A percentile compares a stretch with the other conserved stretches of the same genome.
Evolutionary conservation across 2,797 vertebrate genomes (phyloP).

Genomic region (Echeneis naucrates): DNA sequence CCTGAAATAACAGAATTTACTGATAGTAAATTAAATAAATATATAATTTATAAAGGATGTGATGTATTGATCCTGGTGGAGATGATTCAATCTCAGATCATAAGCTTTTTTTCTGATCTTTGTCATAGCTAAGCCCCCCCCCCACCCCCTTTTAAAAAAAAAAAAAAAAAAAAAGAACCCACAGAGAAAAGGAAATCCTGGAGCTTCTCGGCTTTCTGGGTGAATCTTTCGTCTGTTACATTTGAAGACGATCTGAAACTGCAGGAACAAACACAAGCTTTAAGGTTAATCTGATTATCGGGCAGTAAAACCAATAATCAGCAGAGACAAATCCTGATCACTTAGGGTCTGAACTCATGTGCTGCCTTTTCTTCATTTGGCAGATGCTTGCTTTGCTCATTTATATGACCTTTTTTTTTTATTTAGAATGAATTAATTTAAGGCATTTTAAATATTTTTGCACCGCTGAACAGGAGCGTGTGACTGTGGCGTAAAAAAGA

Average conservation of each 20-base stretch:
- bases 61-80: background rate
- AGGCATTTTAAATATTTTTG: background rate
- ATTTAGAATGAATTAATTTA: background rate
- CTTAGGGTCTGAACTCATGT: background rate
- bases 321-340: slow-evolving; percentile 47
- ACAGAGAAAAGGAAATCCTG: background rate
- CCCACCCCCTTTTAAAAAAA: no score
- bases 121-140: no score
- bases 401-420: background rate
- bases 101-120: background rate
- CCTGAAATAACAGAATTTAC: slow-evolving; percentile 2
- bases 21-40: background rate
- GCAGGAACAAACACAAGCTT: slow-evolving; percentile 29
- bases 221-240: slow-evolving; percentile 1
- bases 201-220: slow-evolving; percentile 27
- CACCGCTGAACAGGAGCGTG: background rate
- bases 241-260: slow-evolving; percentile 12
- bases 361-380: background rate
- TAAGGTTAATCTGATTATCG: slow-evolving; percentile 62
- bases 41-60: background rate
- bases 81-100: background rate
- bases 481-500: no score
- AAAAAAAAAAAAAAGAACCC: no score
- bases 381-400: background rate
- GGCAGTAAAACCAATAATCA: slow-evolving; percentile 62